A percentile compares a stretch with the other conserved stretches of the same genome.
These are phyloP conservation scores for Cheirogaleus major DNA, from an alignment of 2,797 vertebrate species.

Conservation along the genomic window DNA sequence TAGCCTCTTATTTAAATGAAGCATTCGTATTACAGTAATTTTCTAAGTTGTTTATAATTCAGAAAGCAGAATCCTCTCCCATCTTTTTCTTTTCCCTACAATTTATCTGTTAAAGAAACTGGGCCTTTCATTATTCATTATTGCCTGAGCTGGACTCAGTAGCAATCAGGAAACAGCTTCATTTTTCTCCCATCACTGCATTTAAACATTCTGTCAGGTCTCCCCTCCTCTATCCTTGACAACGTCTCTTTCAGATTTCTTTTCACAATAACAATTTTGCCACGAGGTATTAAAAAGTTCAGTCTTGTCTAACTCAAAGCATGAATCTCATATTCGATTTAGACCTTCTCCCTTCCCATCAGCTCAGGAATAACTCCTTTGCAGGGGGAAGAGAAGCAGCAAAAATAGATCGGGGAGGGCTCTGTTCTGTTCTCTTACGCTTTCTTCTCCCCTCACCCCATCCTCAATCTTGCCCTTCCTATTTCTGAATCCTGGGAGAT, in stretches of 20 bases:
- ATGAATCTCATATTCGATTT: background rate
- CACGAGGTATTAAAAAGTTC: constrained; percentile 8
- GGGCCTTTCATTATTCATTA: background rate
- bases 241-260: constrained; percentile 30
- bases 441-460: background rate
- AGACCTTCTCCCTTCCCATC: background rate
- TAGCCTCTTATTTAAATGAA: constrained; percentile 15
- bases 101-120: background rate
- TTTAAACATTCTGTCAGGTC: background rate
- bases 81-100: background rate
- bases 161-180: constrained; percentile 1
- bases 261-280: constrained; percentile 11
- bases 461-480: background rate
- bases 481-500: constrained; percentile 9
- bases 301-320: constrained; percentile 14
- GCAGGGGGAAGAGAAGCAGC: background rate
- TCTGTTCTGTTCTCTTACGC: background rate
- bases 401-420: background rate
- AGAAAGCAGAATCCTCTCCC: background rate
- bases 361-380: background rate
- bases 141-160: background rate
- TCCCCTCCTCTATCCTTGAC: background rate
- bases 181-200: constrained; percentile 13
- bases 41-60: background rate
- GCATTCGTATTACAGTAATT: background rate